A percentile compares a stretch with the other conserved stretches of the same genome.
These are phyloP conservation scores for Buphagus erythrorhynchus DNA, from an alignment of 2,797 vertebrate genomes.

Conservation along the genomic window DNA sequence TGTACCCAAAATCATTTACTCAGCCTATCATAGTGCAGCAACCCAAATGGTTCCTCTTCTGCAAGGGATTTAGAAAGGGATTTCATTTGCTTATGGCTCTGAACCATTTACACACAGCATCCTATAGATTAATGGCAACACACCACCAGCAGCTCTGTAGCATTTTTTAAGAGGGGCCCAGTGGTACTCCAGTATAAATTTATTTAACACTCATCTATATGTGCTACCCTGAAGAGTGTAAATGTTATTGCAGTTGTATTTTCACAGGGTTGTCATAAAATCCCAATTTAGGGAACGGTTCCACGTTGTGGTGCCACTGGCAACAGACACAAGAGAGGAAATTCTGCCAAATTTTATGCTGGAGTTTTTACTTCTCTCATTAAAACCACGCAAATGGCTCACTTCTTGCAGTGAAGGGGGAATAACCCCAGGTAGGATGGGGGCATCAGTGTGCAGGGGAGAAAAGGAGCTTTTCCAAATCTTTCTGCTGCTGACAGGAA, in stretches of 20 bases:
- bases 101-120: not conserved
- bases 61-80: not conserved
- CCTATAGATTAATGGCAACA: not conserved
- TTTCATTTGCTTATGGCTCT: not conserved
- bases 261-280: not conserved
- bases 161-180: not conserved
- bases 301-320: fast-evolving
- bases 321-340: not conserved
- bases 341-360: not conserved
- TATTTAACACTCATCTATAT: not conserved
- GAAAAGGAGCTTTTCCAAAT: not conserved
- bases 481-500: not conserved
- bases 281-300: not conserved
- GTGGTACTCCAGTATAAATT: not conserved
- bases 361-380: not conserved
- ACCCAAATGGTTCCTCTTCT: not conserved
- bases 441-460: not conserved
- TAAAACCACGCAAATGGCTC: not conserved
- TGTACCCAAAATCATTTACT: not conserved
- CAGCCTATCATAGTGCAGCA: not conserved
- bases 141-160: not conserved
- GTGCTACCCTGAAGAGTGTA: not conserved
- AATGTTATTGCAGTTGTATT: not conserved
- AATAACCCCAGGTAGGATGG: not conserved
- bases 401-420: not conserved